Conservation (phyloP, 1,140 invertebrate species). For the Acromyrmex heyeri region DNA sequence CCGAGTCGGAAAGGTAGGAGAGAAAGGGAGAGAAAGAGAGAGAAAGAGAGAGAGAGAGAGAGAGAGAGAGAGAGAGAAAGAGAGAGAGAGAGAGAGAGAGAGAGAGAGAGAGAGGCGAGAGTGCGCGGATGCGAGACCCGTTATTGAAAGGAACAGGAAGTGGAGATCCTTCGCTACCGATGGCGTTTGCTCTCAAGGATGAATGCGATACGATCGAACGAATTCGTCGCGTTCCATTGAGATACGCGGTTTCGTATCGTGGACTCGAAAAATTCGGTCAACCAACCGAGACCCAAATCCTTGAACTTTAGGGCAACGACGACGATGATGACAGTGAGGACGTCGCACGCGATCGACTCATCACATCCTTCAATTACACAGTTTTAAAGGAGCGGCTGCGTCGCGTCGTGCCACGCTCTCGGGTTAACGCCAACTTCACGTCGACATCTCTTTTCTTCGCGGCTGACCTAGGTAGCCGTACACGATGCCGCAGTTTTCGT, state of each 20-base stretch:
- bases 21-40: conserved; percentile 30
- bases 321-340: not conserved
- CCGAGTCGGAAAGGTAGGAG: conserved; percentile 39
- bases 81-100: conserved; percentile 41
- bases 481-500: conserved; percentile 61
- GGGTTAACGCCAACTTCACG: conserved; percentile 23
- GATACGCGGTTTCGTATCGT: conserved; percentile 2
- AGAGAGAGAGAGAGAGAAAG: no score
- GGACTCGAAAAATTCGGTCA: conserved; percentile 15
- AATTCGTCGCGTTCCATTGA: not conserved
- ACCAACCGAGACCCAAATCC: conserved; percentile 13
- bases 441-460: conserved; percentile 18
- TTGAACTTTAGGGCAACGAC: conserved; percentile 34
- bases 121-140: conserved; percentile 47
- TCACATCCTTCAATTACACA: conserved; percentile 15
- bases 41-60: conserved; percentile 38
- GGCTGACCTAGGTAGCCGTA: conserved; percentile 63
- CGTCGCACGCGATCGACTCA: conserved; percentile 41
- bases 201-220: conserved; percentile 5
- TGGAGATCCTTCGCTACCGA: conserved; percentile 42
- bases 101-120: conserved; percentile 38
- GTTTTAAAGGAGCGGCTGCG: conserved; percentile 39
- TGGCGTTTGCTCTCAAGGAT: conserved; percentile 39
- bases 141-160: conserved; percentile 45
- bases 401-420: conserved; percentile 24